A percentile compares a stretch with the other conserved stretches of the same genome.
Evolutionary conservation across 1,140 invertebrate genomes (phyloP).

Genomic region (Nasonia giraulti): DNA sequence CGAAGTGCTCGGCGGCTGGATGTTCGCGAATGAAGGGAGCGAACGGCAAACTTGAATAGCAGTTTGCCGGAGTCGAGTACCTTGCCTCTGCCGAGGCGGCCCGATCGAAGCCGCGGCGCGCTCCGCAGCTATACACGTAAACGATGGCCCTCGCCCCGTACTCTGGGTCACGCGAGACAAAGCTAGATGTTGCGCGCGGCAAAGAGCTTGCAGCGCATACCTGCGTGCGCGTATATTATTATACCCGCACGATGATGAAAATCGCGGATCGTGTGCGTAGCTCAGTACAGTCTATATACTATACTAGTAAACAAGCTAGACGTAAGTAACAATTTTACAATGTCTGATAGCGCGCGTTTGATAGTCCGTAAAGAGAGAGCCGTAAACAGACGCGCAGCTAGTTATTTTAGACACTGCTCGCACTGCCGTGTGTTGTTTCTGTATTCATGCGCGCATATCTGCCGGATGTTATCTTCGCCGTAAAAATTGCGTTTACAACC

Average conservation of each 20-base stretch:
- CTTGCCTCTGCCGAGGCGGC: neutral
- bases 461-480: neutral
- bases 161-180: constrained; percentile 6
- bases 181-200: neutral
- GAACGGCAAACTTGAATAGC: constrained; percentile 18
- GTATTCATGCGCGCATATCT: neutral
- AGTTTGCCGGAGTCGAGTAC: constrained; percentile 22
- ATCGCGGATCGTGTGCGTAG: neutral
- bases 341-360: neutral
- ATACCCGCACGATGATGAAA: neutral
- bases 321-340: neutral
- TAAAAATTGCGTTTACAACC: neutral
- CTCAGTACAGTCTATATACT: too few relatives aligned
- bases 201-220: neutral
- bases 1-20: neutral
- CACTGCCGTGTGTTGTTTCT: neutral
- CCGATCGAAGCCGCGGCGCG: neutral
- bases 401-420: neutral
- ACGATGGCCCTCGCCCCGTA: neutral
- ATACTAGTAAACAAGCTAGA: too few relatives aligned
- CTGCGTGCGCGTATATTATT: neutral
- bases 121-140: neutral
- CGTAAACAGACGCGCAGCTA: neutral
- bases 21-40: neutral
- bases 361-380: neutral